phyloP scores from a whole-genome alignment of 2,113 vertebrate species.

The Gallinago jamesoni region DNA sequence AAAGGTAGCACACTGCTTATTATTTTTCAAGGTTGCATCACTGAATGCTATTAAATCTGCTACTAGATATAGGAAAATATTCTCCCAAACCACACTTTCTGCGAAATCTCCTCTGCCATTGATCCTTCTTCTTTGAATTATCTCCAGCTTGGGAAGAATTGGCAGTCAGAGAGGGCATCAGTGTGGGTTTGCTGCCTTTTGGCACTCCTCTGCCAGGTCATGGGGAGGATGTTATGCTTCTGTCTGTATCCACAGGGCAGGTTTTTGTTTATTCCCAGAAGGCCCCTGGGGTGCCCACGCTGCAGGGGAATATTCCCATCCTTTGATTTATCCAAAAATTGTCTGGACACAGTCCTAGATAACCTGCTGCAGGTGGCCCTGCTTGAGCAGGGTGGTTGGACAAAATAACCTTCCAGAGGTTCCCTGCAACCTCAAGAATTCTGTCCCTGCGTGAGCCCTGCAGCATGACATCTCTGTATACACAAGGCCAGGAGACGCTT shows the following conservation, averaged over 20 bases:
- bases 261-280: neutral
- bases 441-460: neutral
- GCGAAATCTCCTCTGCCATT: neutral
- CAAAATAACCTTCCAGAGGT: neutral
- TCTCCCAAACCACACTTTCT: neutral
- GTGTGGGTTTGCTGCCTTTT: neutral
- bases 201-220: neutral
- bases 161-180: neutral
- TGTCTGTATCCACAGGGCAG: neutral
- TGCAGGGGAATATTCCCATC: neutral
- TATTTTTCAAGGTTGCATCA: neutral
- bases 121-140: neutral
- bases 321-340: neutral
- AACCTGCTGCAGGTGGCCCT: neutral
- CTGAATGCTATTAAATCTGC: neutral
- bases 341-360: neutral
- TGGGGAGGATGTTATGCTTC: neutral
- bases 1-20: neutral
- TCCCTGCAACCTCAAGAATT: neutral
- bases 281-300: neutral
- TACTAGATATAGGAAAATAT: neutral
- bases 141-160: neutral
- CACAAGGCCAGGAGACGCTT: neutral
- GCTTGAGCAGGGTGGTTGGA: neutral
- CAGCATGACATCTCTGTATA: neutral